These are phyloP conservation scores for Pangasianodon gigas DNA, from an alignment of 2,113 vertebrate genomes.

Conservation along the genomic window DNA sequence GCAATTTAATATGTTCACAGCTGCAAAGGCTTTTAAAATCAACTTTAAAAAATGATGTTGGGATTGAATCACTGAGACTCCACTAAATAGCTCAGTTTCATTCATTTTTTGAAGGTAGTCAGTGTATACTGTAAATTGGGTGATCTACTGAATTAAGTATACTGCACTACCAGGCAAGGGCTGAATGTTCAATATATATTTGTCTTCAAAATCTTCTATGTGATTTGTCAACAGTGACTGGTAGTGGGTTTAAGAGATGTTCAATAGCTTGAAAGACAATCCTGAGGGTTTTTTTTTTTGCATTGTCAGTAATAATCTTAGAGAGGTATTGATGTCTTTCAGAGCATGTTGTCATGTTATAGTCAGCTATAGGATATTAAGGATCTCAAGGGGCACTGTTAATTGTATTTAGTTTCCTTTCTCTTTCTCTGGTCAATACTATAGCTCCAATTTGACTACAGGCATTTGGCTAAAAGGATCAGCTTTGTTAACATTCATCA, in stretches of 20 bases:
- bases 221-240: not conserved
- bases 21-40: not conserved
- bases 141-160: not conserved
- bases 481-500: not conserved
- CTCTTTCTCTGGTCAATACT: not conserved
- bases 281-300: not conserved
- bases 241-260: not conserved
- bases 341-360: not conserved
- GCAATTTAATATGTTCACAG: not conserved
- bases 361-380: not conserved
- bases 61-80: not conserved
- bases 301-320: not conserved
- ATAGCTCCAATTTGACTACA: not conserved
- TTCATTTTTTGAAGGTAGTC: not conserved
- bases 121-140: not conserved
- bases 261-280: not conserved
- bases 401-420: not conserved
- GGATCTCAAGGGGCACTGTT: not conserved
- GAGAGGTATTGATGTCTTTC: not conserved
- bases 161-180: not conserved
- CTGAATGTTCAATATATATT: not conserved
- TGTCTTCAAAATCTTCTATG: not conserved
- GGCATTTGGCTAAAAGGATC: not conserved
- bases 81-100: not conserved
- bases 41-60: not conserved